Conservation (phyloP, 2,113 vertebrate species). For the Pristiophorus japonicus region DNA sequence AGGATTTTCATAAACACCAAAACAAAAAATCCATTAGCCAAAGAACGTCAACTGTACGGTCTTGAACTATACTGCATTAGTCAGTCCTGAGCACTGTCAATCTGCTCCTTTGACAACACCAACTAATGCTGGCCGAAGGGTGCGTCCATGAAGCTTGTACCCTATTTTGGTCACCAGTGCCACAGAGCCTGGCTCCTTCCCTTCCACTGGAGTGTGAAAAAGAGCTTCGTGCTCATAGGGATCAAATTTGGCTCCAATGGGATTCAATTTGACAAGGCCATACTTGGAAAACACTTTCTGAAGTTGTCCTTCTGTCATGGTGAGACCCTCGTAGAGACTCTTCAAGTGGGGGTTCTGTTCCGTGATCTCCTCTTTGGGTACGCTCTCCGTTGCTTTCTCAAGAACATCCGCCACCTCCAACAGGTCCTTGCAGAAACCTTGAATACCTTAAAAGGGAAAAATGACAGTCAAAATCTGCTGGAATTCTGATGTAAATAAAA, state of each 20-base stretch:
- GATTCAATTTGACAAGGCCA: constrained; percentile 76
- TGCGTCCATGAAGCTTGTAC: constrained; percentile 91
- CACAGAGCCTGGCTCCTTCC: constrained; percentile 80
- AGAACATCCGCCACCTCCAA: constrained; percentile 91
- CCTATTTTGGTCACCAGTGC: constrained; percentile 86
- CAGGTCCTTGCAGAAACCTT: constrained; percentile 93
- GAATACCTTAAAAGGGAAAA: constrained; percentile 68
- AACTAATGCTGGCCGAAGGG: constrained; percentile 84
- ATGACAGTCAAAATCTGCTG: background rate
- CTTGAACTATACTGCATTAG: background rate
- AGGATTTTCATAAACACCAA: background rate
- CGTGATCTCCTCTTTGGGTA: constrained; percentile 78
- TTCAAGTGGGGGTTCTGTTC: constrained; percentile 87
- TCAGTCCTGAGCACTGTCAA: background rate
- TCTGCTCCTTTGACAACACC: constrained; percentile 77
- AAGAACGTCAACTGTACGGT: background rate
- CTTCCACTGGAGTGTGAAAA: constrained; percentile 75
- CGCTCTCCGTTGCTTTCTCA: constrained; percentile 87
- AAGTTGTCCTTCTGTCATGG: constrained; percentile 86
- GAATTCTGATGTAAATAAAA: background rate
- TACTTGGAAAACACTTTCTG: constrained; percentile 95
- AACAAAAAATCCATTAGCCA: background rate
- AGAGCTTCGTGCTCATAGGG: constrained; percentile 92
- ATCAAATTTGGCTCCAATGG: constrained; percentile 80
- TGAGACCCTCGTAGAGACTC: constrained; percentile 84